phyloP scores from a whole-genome alignment of 1,140 invertebrate species.

The Drosophila tropicalis region DNA sequence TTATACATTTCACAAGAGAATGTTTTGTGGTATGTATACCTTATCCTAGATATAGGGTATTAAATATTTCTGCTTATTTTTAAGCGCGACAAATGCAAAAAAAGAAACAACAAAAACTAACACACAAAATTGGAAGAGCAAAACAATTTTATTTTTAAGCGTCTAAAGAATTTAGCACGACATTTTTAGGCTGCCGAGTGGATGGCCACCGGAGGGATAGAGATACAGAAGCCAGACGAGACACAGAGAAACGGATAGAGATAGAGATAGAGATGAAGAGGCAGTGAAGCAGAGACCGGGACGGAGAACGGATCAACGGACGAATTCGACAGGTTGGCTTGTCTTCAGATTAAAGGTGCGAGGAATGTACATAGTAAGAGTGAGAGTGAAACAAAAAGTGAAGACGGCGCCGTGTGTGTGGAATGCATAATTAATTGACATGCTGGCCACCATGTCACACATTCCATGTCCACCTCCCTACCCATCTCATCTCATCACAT shows the following conservation, averaged over 20 bases:
- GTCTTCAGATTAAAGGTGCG: background rate
- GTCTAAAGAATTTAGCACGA: constrained; percentile 73
- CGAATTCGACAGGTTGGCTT: constrained; percentile 20
- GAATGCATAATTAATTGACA: constrained; percentile 60
- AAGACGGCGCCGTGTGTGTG: constrained; percentile 45
- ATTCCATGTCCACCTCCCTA: background rate
- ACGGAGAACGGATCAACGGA: constrained; percentile 15
- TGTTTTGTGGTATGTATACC: too few relatives aligned
- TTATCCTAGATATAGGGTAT: background rate
- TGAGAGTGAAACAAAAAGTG: constrained; percentile 11
- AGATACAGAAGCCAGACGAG: background rate
- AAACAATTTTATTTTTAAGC: constrained; percentile 71
- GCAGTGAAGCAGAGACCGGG: background rate
- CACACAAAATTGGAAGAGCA: constrained; percentile 57
- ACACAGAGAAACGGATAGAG: background rate
- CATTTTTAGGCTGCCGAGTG: constrained; percentile 62
- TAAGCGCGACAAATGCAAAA: constrained; percentile 32
- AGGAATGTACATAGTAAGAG: background rate
- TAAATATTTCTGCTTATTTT: constrained; percentile 8
- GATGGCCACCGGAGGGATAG: background rate
- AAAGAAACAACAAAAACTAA: constrained; percentile 45
- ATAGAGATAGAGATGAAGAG: constrained; percentile 8
- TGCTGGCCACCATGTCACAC: constrained; percentile 12
- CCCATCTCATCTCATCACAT: background rate
- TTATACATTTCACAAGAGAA: too few relatives aligned